Evolutionary conservation across 2,888 invertebrate genomes (phyloP).

Genomic region (Melanargia galathea): DNA sequence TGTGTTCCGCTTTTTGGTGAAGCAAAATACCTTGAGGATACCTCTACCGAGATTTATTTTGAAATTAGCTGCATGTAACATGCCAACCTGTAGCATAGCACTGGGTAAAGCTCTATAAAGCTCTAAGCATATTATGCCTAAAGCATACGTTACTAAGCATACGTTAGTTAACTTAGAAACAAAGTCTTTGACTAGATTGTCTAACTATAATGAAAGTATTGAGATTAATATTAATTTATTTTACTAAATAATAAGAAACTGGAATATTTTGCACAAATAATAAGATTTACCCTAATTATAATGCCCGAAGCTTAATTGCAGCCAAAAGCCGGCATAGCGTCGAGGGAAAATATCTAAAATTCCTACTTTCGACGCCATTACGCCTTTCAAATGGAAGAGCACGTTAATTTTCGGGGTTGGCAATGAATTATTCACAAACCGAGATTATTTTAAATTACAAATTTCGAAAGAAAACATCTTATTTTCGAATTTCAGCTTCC

Average conservation of each 20-base stretch:
- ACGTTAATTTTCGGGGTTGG: conserved; percentile 42
- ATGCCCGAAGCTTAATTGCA: conserved; percentile 20
- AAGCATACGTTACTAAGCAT: too few species aligned
- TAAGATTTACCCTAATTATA: conserved; percentile 1
- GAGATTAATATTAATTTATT: background rate
- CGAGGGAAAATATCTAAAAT: conserved; percentile 32
- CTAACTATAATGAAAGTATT: too few species aligned
- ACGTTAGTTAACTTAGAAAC: too few species aligned
- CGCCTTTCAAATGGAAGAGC: conserved; percentile 44
- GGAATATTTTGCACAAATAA: background rate
- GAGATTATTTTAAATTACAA: conserved; percentile 48
- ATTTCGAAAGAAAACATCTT: conserved; percentile 31
- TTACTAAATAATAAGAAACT: background rate
- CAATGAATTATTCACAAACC: conserved; percentile 50
- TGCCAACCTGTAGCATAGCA: too few species aligned
- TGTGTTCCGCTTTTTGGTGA: too few species aligned
- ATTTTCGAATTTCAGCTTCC: conserved; percentile 3
- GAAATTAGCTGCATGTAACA: too few species aligned
- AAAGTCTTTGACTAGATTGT: too few species aligned
- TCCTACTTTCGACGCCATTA: conserved; percentile 40
- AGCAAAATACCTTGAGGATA: too few species aligned
- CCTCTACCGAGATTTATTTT: too few species aligned
- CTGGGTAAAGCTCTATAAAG: too few species aligned
- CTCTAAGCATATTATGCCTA: too few species aligned
- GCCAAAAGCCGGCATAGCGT: conserved; percentile 18